Evolutionary conservation across 2,797 vertebrate genomes (phyloP), one percentile per base, ranked within the genome.

Genomic region (Nannoperca australis): DNA sequence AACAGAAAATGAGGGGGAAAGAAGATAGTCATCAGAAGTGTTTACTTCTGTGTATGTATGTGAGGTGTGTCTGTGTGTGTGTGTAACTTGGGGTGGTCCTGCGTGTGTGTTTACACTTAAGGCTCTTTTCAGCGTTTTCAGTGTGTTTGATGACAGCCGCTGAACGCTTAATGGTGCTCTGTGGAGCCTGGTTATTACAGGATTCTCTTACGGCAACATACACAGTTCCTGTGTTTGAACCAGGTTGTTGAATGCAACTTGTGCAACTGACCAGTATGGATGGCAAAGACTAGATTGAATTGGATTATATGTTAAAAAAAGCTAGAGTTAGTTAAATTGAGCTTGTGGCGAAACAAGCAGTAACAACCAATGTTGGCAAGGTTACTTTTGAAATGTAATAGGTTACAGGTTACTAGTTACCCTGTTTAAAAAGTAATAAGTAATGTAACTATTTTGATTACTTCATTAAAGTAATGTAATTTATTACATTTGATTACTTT

Each of bases 121-220:
- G 32, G 58, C 62, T 79, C 59, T 79, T 63, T 68, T 66, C 54
- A 1, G 40, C 71, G 45, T 77, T 78, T 76, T 55, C 60, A 70
- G 27, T n/a, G 71, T 81, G 70, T 86, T 45, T 62, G 63, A 80
- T 71, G 81, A 74, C 53, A 73, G 75, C 66, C 3, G 56, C 67
- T 88, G 76, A 91, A 88, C 87, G 75, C 82, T 80, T 87, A 85
- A 83, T 69, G 63, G 72, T 10, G 8, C 76, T 86, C 56, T 76
- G 56, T 74, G 53, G 67, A 30, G 45, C 47, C 42, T 18, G 12
- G 71, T 70, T 73, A 84, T 86, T 78, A 69, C 51, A 78, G 61
- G 45, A 49, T 69, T 69, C 66, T 59, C 55, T 73, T 65, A 38
- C 30, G 70, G 51, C 38, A 53, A 70, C 38, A 51, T 1, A 51